Conservation (phyloP, 2,888 invertebrate genomes). For the Epirrhoe tristata region DNA sequence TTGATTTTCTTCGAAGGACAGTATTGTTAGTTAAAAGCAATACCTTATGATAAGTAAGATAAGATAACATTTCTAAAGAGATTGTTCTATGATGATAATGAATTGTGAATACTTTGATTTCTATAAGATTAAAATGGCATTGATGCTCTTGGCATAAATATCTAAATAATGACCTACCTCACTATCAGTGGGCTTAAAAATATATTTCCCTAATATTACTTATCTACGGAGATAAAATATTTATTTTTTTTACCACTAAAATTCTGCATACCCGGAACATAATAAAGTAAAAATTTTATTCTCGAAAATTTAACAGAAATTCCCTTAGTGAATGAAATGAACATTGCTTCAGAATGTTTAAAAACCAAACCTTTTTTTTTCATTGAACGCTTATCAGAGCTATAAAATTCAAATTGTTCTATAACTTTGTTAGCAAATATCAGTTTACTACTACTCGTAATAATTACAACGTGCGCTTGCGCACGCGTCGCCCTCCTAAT, state of each 20-base stretch:
- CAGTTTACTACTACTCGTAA: neutral
- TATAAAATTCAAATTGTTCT: neutral
- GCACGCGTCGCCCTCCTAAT: conserved; percentile 61
- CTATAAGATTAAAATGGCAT: neutral
- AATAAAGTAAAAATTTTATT: no score
- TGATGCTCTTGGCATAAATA: neutral
- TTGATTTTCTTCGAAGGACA: neutral
- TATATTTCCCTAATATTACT: no score
- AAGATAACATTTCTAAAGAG: conserved; percentile 8
- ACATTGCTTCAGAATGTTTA: neutral
- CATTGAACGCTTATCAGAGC: neutral
- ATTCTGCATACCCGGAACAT: no score
- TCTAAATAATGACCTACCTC: no score
- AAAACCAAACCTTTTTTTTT: neutral
- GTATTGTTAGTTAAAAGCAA: neutral
- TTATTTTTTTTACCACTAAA: no score
- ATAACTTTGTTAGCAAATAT: neutral
- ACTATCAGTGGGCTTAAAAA: no score
- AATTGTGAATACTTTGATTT: neutral
- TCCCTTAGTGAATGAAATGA: no score
- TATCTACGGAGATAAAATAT: no score
- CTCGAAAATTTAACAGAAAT: no score
- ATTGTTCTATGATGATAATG: neutral
- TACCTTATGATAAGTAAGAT: neutral
- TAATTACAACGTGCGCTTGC: conserved; percentile 58